Conservation (phyloP, 1,140 invertebrate genomes). For the Zophobas morio region DNA sequence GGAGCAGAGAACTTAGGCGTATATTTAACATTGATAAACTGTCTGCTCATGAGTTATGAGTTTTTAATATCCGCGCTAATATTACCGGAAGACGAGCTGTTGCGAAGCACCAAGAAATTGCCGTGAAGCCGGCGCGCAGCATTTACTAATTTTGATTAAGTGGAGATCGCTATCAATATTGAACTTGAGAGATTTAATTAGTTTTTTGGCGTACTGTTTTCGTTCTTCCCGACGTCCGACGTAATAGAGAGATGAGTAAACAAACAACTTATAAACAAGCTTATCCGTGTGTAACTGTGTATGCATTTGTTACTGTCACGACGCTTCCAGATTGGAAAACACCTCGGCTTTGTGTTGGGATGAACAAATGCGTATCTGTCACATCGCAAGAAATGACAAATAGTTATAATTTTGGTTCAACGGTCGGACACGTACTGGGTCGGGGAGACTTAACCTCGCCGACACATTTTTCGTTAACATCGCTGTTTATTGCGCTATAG, state of each 20-base stretch:
- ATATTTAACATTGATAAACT: constrained; percentile 56
- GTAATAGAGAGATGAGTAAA: constrained; percentile 34
- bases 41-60: constrained; percentile 54
- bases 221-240: neutral
- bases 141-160: no score
- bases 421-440: constrained; percentile 28
- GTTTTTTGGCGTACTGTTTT: no score
- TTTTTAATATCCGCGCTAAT: constrained; percentile 56
- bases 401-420: constrained; percentile 21
- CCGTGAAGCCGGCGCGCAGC: no score
- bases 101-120: neutral
- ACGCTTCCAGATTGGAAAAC: constrained; percentile 35
- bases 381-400: constrained; percentile 42
- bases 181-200: no score
- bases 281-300: neutral
- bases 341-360: constrained; percentile 34
- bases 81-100: constrained; percentile 22
- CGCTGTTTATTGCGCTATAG: neutral
- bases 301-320: constrained; percentile 39
- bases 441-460: constrained; percentile 1
- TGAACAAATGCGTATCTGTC: constrained; percentile 41
- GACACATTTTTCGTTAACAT: constrained; percentile 22
- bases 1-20: constrained; percentile 42
- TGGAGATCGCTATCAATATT: no score
- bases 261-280: constrained; percentile 7